A percentile compares a stretch with the other conserved stretches of the same genome.
phyloP scores from a whole-genome alignment of 2,797 vertebrate genomes.

The Danio jaintianensis region DNA sequence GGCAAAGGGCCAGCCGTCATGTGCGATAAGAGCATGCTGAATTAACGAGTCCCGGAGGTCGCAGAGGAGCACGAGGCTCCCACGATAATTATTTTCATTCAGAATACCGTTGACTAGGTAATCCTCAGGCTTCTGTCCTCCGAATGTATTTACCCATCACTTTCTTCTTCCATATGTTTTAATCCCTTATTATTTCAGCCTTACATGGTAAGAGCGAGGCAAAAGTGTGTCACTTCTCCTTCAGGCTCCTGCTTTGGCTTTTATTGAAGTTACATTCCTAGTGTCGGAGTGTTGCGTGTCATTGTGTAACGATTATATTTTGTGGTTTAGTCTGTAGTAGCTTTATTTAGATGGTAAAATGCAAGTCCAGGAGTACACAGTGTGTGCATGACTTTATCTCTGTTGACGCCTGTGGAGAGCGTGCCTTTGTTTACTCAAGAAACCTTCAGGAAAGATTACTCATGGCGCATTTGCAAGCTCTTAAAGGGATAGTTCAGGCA shows the following conservation, averaged over 20 bases:
- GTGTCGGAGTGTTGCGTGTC: conserved; percentile 2
- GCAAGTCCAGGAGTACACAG: neutral
- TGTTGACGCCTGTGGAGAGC: conserved; percentile 28
- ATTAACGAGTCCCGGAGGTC: conserved; percentile 37
- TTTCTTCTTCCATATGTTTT: conserved; percentile 47
- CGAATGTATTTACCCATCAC: conserved; percentile 53
- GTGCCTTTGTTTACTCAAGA: conserved; percentile 48
- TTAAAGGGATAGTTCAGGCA: neutral
- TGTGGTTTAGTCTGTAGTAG: conserved; percentile 26
- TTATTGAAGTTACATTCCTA: conserved; percentile 20
- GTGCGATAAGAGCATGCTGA: conserved; percentile 40
- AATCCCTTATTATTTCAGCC: conserved; percentile 61
- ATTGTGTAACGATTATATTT: conserved; percentile 43
- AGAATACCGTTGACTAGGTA: conserved; percentile 50
- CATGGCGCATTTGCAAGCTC: conserved; percentile 15
- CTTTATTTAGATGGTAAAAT: conserved; percentile 14
- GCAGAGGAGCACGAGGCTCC: conserved; percentile 37
- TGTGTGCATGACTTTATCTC: conserved; percentile 35
- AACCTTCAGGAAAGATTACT: conserved; percentile 46
- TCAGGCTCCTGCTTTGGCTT: conserved; percentile 53
- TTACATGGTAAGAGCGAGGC: conserved; percentile 52
- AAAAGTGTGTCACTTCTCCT: conserved; percentile 47
- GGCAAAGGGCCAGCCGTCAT: conserved; percentile 4
- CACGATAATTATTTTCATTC: conserved; percentile 40
- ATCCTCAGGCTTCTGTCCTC: conserved; percentile 48